Conservation (phyloP, 2,797 vertebrate species). For the Ctenosaura bakeri region DNA sequence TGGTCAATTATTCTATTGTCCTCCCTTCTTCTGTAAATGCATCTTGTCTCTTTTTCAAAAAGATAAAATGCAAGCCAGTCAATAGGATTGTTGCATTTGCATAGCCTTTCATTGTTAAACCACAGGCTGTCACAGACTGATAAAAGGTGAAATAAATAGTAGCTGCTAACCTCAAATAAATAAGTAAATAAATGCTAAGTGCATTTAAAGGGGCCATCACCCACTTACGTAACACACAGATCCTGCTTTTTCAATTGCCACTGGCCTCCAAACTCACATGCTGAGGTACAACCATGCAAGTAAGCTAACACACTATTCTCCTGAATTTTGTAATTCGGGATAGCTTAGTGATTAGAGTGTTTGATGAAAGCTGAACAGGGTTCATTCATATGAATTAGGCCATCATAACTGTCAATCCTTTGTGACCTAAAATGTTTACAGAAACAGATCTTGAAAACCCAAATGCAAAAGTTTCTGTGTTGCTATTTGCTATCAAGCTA, state of each 20-base stretch:
- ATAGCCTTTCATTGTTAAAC: slow-evolving; percentile 68
- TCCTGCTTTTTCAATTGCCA: slow-evolving; percentile 69
- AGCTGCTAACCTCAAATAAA: slow-evolving; percentile 44
- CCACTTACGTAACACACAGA: slow-evolving; percentile 55
- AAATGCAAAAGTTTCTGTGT: too few relatives aligned
- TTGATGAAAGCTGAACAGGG: slow-evolving; percentile 44
- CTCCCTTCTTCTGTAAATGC: slow-evolving; percentile 48
- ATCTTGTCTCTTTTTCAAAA: slow-evolving; percentile 42
- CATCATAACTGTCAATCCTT: slow-evolving; percentile 13
- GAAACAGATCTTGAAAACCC: slow-evolving; percentile 12
- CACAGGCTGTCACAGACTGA: slow-evolving; percentile 59
- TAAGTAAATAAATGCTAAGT: slow-evolving; percentile 62
- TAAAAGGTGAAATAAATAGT: slow-evolving; percentile 71
- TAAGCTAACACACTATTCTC: slow-evolving; percentile 33
- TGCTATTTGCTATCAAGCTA: too few relatives aligned
- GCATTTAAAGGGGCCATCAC: slow-evolving; percentile 66
- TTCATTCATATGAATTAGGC: neutral
- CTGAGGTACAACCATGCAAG: slow-evolving; percentile 28
- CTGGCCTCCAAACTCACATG: slow-evolving; percentile 49
- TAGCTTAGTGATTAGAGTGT: slow-evolving; percentile 21
- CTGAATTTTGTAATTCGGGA: slow-evolving; percentile 27
- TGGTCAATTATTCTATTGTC: slow-evolving; percentile 54
- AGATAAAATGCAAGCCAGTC: slow-evolving; percentile 42
- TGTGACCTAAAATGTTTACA: slow-evolving; percentile 25
- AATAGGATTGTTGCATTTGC: slow-evolving; percentile 68